Evolutionary conservation across 2,888 invertebrate species (phyloP).

Genomic region (Euplexia lucipara): DNA sequence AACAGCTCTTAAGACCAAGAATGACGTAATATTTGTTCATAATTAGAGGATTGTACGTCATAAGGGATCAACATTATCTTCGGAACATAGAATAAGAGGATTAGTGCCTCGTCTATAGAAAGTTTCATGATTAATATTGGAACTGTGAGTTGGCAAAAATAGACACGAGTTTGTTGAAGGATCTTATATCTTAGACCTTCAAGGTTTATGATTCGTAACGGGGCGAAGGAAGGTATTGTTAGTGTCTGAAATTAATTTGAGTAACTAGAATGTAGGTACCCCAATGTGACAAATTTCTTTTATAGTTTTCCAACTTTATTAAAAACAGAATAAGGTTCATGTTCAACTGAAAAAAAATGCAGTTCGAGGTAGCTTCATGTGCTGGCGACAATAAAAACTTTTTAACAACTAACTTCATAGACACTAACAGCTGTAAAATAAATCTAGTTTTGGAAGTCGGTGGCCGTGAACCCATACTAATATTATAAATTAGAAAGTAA

Average conservation of each 20-base stretch:
- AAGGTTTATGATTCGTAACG: constrained; percentile 25
- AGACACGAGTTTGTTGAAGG: constrained; percentile 12
- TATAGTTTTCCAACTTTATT: too few species aligned
- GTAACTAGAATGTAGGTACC: too few species aligned
- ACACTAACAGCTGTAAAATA: too few species aligned
- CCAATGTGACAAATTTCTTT: too few species aligned
- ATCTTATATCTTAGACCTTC: constrained; percentile 25
- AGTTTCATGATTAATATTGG: constrained; percentile 54
- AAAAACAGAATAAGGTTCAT: too few species aligned
- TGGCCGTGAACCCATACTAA: too few species aligned
- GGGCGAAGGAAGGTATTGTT: constrained; percentile 23
- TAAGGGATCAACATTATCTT: constrained; percentile 44
- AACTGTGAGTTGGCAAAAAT: constrained; percentile 42
- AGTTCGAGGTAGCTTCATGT: too few species aligned
- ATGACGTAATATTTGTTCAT: constrained; percentile 40
- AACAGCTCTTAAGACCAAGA: constrained; percentile 1
- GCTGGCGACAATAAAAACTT: too few species aligned
- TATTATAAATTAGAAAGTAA: too few species aligned
- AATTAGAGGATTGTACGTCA: constrained; percentile 46
- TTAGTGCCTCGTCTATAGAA: constrained; percentile 43
- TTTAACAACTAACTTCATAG: too few species aligned
- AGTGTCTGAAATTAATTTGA: not conserved
- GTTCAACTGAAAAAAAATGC: too few species aligned
- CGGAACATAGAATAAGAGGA: constrained; percentile 23
- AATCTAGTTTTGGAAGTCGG: too few species aligned